Evolutionary conservation across 2,888 invertebrate genomes (phyloP), one percentile per base, ranked within the genome.

Genomic region (Eurytoma adleriae): DNA sequence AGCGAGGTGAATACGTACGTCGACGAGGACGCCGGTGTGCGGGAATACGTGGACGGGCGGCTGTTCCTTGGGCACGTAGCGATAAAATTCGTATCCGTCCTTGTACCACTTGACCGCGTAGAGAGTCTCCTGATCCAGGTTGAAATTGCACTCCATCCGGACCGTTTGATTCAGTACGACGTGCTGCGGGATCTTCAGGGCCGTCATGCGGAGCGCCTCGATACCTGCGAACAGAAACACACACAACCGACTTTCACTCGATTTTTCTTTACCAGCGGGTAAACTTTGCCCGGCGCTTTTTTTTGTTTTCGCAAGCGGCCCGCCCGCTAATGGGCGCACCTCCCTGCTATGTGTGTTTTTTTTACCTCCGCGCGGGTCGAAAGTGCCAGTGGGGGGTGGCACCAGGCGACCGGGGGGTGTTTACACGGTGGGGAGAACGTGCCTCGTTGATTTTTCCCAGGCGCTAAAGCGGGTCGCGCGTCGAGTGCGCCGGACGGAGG

Each of bases 91-190:
- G 83, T 90, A 88, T 59, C 90, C 91, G 84, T 91, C 90, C 84
- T 91, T 91, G 88, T 91, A 91, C 91, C 91, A 91, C 85, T 91
- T 91, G 52, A 91, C 91, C 48, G 91, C 91, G 85, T 91, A 91
- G 14, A 91, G 88, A 72, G 86, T 85, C 83, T 91, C 91, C 64
- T 88, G 86, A 84, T 91, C 91, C 84, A 91, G 83, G 83, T 91
- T 91, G 85, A 91, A 91, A 84, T 91, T 90, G 86, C 91, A 91
- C 83, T 91, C 91, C 85, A 91, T 87, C 48, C 89, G 89, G 56
- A 91, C 91, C 73, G 91, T 89, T 84, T 91, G 90, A 80, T 91
- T 91, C 71, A 90, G 85, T 27, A 90, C 89, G 79, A 91, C 91
- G 85, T 91, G 91, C 79, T 88, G 87, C 20, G 91, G 91, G 82